These are phyloP conservation scores for Unio pictorum DNA, from an alignment of 2,888 invertebrate species.

Conservation along the genomic window DNA sequence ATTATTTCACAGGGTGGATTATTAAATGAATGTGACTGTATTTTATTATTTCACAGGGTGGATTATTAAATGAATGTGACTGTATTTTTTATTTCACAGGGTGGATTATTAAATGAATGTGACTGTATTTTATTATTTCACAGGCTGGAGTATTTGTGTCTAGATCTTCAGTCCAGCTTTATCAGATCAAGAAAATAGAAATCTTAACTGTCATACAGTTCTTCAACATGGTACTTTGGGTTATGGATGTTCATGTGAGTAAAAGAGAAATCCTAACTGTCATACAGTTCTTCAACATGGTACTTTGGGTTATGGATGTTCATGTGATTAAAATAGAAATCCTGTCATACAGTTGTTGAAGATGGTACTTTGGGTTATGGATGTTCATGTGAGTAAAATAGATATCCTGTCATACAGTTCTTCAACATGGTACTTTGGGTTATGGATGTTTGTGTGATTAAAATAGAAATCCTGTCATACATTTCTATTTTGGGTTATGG, in stretches of 20 bases:
- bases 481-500: conserved; percentile 53
- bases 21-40: no score
- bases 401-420: no score
- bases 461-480: conserved; percentile 51
- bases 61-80: no score
- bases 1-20: no score
- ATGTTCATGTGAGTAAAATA: conserved; percentile 51
- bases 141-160: conserved; percentile 65
- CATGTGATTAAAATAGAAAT: conserved; percentile 51
- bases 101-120: background rate
- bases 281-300: conserved; percentile 57
- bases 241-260: conserved; percentile 54
- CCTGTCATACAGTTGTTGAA: conserved; percentile 49
- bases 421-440: no score
- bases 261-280: conserved; percentile 48
- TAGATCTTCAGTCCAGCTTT: conserved; percentile 56
- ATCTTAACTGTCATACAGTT: conserved; percentile 51
- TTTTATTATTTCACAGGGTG: no score
- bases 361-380: conserved; percentile 57
- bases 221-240: conserved; percentile 59
- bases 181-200: conserved; percentile 50
- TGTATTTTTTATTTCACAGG: background rate
- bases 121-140: conserved; percentile 2
- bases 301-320: conserved; percentile 57
- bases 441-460: background rate